Evolutionary conservation across 2,113 vertebrate genomes (phyloP).

Genomic region (Festucalex cinctus): DNA sequence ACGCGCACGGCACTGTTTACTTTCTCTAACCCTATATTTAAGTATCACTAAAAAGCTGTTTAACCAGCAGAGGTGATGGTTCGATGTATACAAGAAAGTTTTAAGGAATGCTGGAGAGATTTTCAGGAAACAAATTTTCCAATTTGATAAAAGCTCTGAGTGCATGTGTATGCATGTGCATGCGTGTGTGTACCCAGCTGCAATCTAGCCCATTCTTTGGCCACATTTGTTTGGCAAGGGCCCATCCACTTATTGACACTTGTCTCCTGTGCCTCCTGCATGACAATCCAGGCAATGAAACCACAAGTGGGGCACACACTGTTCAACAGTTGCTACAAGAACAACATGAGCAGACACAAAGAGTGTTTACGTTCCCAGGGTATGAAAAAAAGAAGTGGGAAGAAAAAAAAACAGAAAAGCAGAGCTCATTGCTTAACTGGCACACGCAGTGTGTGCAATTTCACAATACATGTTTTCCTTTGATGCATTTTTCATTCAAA

Average conservation of each 20-base stretch:
- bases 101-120: neutral
- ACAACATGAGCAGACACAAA: conserved; percentile 60
- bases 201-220: conserved; percentile 56
- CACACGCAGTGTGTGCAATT: neutral
- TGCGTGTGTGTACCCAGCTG: conserved; percentile 70
- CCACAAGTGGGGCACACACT: conserved; percentile 68
- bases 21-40: conserved; percentile 30
- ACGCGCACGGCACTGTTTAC: conserved; percentile 37
- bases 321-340: conserved; percentile 69
- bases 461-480: conserved; percentile 4
- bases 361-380: conserved; percentile 75
- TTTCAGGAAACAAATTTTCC: neutral
- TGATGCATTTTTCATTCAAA: neutral
- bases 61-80: neutral
- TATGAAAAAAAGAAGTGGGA: conserved; percentile 55
- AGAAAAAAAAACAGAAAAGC: conserved; percentile 11
- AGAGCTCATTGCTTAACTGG: conserved; percentile 39
- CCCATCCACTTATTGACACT: conserved; percentile 75
- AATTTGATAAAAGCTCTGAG: neutral
- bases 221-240: conserved; percentile 67
- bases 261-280: conserved; percentile 57
- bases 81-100: too few relatives aligned
- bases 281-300: conserved; percentile 76
- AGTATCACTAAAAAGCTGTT: conserved; percentile 44
- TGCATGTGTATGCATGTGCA: conserved; percentile 3